Evolutionary conservation across 2,888 invertebrate genomes (phyloP).

Genomic region (Junonia oenone): DNA sequence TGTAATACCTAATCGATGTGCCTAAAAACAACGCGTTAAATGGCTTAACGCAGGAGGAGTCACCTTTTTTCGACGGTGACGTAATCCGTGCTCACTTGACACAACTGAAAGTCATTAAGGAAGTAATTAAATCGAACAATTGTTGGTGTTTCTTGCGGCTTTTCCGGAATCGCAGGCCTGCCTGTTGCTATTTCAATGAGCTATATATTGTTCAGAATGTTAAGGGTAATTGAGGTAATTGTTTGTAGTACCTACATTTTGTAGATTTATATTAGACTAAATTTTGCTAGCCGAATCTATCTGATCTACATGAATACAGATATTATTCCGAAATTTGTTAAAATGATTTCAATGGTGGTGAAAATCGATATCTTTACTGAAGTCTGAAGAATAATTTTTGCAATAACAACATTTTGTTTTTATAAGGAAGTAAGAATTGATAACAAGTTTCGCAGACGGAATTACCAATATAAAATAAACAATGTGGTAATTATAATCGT

Average conservation of each 20-base stretch:
- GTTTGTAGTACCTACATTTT: no score
- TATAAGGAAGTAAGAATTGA: no score
- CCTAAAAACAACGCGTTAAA: neutral
- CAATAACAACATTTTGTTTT: no score
- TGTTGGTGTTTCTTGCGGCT: neutral
- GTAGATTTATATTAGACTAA: neutral
- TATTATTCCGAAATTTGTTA: no score
- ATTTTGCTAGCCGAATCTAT: no score
- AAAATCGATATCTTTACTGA: no score
- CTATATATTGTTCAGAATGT: neutral
- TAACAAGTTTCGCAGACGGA: no score
- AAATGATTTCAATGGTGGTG: no score
- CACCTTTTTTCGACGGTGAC: neutral
- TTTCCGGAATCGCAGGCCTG: neutral
- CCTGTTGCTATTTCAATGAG: neutral
- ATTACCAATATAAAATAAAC: no score
- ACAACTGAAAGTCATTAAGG: neutral
- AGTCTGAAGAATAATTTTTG: no score
- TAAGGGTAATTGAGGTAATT: neutral
- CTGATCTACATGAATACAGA: no score
- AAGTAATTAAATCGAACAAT: neutral
- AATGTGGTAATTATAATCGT: no score
- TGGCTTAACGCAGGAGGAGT: neutral
- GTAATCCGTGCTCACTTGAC: neutral
- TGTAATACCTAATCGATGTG: neutral